Base-by-base conservation (phyloP, 2,797 vertebrate genomes). In the Pelochelys cantorii region DNA sequence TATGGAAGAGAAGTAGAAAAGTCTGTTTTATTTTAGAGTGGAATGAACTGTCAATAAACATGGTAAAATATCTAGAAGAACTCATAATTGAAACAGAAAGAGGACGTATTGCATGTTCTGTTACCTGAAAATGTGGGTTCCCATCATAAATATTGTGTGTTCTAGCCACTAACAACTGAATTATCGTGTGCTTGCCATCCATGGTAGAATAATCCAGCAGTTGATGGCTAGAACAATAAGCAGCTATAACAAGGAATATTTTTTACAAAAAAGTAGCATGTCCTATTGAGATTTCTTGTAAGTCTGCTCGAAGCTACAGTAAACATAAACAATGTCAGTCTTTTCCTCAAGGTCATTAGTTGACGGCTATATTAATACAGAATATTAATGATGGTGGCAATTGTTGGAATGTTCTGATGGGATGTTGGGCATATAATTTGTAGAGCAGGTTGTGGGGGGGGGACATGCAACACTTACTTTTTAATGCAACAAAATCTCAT, bases 31-130 rank as follows among this genome's bases (percentile, higher is more conserved):
- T 79, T 54, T 79, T 27, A 42, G 77, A 77, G 86, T 77, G 65
- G 52, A 92, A 95, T 71, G 79, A 95, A 53, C 74, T 80, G 81
- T 65, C 87, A 90, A 11, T 31, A 10, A 31, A 65, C 37, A 29
- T 1, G 85, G 95, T 91, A 91, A 85, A 71, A 89, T 81, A 34
- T 54, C 1, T 29, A 42, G 4, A 81, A 78, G 88, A 71, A 88
- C 84, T 25, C 56, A 80, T 56, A 92, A 59, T 79, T 42, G 55
- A 90, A 90, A 77, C 23, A 87, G 7, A 13, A 62, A 79, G 52
- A 93, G 62, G 89, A 52, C 83, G 89, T 74, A 52, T 12, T 83
- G 27, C 13, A 1, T 84, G 4, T 93, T 89, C 95, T 87, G 37
- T 31, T 52, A 52, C 37, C 54, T 56, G 81, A 81, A 84, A 86